Evolutionary conservation across 2,888 invertebrate species (phyloP).

Genomic region (Drosophila eohydei): DNA sequence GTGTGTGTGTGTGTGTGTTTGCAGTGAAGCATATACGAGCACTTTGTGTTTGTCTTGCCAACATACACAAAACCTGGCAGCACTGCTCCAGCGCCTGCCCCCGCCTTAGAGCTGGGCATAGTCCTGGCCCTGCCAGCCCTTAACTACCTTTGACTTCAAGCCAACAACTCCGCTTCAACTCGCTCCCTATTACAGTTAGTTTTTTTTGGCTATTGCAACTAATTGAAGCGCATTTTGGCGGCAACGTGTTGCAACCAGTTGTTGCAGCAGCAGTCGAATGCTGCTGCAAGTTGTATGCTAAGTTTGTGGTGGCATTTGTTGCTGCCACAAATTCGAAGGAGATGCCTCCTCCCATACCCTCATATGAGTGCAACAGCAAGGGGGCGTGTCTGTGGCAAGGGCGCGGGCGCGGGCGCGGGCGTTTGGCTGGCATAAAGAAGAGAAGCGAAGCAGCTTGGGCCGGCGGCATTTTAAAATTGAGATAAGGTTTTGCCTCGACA

Average conservation of each 20-base stretch:
- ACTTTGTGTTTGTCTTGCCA: conserved; percentile 76
- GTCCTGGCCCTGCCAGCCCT: conserved; percentile 13
- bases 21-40: conserved; percentile 54
- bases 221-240: conserved; percentile 45
- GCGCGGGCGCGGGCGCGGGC: neutral
- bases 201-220: conserved; percentile 23
- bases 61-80: conserved; percentile 67
- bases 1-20: conserved; percentile 51
- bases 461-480: conserved; percentile 80
- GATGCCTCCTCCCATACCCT: neutral
- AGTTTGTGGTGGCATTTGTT: conserved; percentile 35
- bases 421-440: conserved; percentile 3
- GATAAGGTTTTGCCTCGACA: conserved; percentile 84
- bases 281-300: conserved; percentile 29
- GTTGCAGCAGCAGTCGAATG: conserved; percentile 34
- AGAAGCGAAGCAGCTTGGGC: conserved; percentile 19
- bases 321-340: conserved; percentile 2
- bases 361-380: conserved; percentile 2
- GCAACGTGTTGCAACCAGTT: conserved; percentile 38
- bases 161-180: neutral
- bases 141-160: conserved; percentile 19
- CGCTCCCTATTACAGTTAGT: neutral
- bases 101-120: neutral
- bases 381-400: neutral
- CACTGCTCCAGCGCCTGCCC: conserved; percentile 2